Base-by-base conservation (phyloP, 2,113 vertebrate species). In the Scolopax mira region DNA sequence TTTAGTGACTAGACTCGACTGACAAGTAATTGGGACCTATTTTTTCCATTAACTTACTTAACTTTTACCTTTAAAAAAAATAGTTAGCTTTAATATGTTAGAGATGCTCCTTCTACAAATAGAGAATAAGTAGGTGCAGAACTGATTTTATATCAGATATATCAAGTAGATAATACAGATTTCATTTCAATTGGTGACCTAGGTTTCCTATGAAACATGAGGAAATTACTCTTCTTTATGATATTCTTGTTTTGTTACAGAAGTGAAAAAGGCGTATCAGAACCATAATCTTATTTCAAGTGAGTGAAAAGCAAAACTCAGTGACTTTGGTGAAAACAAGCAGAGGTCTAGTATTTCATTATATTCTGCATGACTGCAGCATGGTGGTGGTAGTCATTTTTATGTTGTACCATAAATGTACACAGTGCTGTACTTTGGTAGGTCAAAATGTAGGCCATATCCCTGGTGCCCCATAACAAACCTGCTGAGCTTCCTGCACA, bases 401-500 rank as follows among this genome's bases (percentile, higher is more conserved):
- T 81, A 86, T 75, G 23, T 28, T 39, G 65, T 37, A 77, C 39
- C 72, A 84, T 88, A 88, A 83, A 57, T 10, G n/a, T 33, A 88
- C 27, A n/a, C 31, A 54, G 57, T 15, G 44, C 52, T 67, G 65
- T 46, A 61, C 35, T 46, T 69, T 4, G 54, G 13, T 27, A 91
- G 93, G 83, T 89, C 89, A 95, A 80, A 87, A 96, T 84, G 51
- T 79, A 78, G 93, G 81, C 89, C 58, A 23, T 6, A 67, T 92
- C 94, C 94, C 85, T 60, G 35, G 85, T 79, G 91, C 30, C 89
- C 74, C 67, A 91, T 84, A 78, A 72, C 49, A 95, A 93, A 94
- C 77, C 90, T 95, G 80, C 72, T 7, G 27, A 85, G 83, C 49
- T 90, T 88, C 80, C 64, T 71, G 15, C 12, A 41, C 72, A 84